Evolutionary conservation across 1,140 invertebrate species (phyloP), one percentile per base, ranked within the genome.

Genomic region (Megalonaias nervosa): DNA sequence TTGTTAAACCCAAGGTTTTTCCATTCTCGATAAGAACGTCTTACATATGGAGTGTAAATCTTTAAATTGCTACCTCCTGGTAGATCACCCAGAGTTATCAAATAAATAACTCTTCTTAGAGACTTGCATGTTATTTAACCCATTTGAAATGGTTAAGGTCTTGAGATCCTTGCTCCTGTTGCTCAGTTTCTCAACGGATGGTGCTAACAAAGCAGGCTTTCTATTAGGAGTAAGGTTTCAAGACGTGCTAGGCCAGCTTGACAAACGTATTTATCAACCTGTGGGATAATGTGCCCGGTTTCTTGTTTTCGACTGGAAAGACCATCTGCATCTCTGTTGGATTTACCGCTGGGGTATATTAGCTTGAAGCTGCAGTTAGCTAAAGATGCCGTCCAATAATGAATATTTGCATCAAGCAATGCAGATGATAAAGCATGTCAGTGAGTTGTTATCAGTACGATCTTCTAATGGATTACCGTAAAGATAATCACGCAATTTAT

Each of bases 401-500:
- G 67, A 55, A 67, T 58, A 23, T 67, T 79, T 15, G 72, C 77
- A 68, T 79, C 77, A 19, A 80, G 48, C 56, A 67, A 71, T 9
- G 78, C 73, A 21, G 68, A 60, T 55, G 62, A 58, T 16, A 75
- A 38, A 1, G 73, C 31, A 66, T 19, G 62, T 59, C 48, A 75
- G 26, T n/a, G 73, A 59, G 66, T 73, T 78, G 62, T 78, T 78
- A 56, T 78, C 76, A 66, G 68, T 67, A 56, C 66, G n/a, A 6
- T 71, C 75, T 48, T 38, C 60, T 17, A 77, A 62, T 58, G 48
- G 48, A 21, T 70, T 62, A 19, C 74, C 70, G 57, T 77, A 82
- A 21, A 82, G 64, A 67, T 82, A 82, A 74, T 81, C 78, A 26
- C 74, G 38, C 64, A 82, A 80, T 21, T 82, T 82, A 11, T 82